Evolutionary conservation across 2,888 invertebrate genomes (phyloP), one percentile per base, ranked within the genome.

Genomic region (Drosophila leonis): DNA sequence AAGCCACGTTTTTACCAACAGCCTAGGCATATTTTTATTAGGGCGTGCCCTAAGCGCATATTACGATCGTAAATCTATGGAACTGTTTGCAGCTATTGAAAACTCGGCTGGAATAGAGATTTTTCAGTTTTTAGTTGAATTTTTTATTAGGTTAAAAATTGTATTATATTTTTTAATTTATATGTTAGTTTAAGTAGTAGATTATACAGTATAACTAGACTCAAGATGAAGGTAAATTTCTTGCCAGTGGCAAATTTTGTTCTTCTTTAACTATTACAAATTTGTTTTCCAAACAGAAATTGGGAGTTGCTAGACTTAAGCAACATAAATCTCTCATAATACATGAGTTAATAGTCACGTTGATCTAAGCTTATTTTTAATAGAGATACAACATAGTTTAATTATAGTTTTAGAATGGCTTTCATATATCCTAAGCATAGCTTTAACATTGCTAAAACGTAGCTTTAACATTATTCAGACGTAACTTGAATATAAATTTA

Each of bases 1-100:
- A 37, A 37, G 60, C 54, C 51, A 75, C 60, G 57, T 85, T 82
- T 84, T 88, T 80, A 75, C 77, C 52, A 63, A 72, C 51, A 20
- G 15, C 35, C 39, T 12, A 57, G 59, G 31, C 59, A 72, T 64
- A 72, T 82, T 83, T 82, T 83, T 82, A 82, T 83, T 83, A 71
- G 81, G 76, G 60, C 83, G 68, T 76, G 71, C 24, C 49, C 55
- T 52, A 27, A 37, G 12, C 46, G 24, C 12, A 35, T 10, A 55
- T 52, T 39, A 48, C 39, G 18, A 27, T 61, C 51, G 37, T 71
- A 81, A 68, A 73, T 81, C 56, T 59, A 33, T 5, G 10, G 5
- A 56, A 35, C 57, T 48, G 33, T 33, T 7, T 20, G 63, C 31
- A 31, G 46, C 24, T 20, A 20, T n/a, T n/a, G 29, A 15, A 15